phyloP scores from a whole-genome alignment of 2,888 invertebrate genomes.

The Pollenia labialis region DNA sequence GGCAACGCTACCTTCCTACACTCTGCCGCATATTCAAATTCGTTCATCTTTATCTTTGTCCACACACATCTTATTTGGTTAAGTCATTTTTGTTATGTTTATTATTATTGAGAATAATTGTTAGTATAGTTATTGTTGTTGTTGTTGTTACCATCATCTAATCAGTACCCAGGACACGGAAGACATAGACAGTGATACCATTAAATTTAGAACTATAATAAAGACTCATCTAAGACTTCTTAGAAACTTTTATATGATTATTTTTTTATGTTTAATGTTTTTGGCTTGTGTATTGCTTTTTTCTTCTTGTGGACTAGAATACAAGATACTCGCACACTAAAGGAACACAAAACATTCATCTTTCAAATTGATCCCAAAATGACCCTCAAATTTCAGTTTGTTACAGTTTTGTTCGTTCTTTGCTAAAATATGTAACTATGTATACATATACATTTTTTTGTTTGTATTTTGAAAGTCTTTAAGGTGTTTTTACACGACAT shows the following conservation, averaged over 20 bases:
- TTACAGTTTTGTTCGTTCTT: constrained; percentile 42
- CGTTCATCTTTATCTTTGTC: not conserved
- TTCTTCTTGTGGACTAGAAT: not conserved
- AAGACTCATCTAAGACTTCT: not conserved
- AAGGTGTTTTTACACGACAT: too few species aligned
- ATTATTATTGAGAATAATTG: constrained; percentile 31
- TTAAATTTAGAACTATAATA: not conserved
- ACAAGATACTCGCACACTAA: not conserved
- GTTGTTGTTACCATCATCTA: not conserved
- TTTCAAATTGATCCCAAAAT: constrained; percentile 73
- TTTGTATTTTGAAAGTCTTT: not conserved
- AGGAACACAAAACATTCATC: constrained; percentile 59
- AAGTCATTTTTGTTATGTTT: constrained; percentile 17
- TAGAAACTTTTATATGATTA: not conserved
- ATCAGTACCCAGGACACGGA: not conserved
- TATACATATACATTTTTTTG: not conserved
- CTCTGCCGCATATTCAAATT: not conserved
- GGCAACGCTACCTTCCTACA: not conserved
- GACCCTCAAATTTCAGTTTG: constrained; percentile 68
- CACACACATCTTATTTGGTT: not conserved
- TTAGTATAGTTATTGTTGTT: not conserved
- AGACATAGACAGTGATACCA: not conserved
- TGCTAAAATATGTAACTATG: not conserved
- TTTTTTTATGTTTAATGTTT: constrained; percentile 14
- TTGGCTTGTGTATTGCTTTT: constrained; percentile 13